Evolutionary conservation across 2,888 invertebrate genomes (phyloP).

Genomic region (Cantharis rustica): DNA sequence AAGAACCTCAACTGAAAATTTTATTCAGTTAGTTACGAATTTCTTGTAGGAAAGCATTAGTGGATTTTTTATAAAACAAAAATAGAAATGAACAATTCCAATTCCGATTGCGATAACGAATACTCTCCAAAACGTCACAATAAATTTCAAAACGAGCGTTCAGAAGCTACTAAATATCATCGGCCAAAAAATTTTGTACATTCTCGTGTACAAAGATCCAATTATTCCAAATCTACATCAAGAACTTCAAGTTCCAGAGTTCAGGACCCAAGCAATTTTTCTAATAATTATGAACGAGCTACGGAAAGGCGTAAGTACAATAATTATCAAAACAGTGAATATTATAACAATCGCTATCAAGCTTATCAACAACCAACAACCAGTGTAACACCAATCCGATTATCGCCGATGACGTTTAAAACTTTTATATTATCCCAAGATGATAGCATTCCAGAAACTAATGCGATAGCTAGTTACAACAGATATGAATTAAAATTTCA

Average conservation of each 20-base stretch:
- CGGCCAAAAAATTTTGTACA: conserved; percentile 73
- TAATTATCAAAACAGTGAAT: conserved; percentile 49
- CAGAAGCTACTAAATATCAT: conserved; percentile 64
- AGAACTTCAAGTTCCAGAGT: conserved; percentile 81
- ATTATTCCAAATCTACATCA: conserved; percentile 77
- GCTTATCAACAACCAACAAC: conserved; percentile 51
- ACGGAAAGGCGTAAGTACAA: conserved; percentile 72
- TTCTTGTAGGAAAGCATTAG: no score
- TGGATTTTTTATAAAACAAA: no score
- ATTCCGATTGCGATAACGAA: conserved; percentile 97
- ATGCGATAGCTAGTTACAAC: conserved; percentile 94
- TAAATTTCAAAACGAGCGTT: conserved; percentile 93
- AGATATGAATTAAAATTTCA: conserved; percentile 98
- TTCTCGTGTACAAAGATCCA: conserved; percentile 78
- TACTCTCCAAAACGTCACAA: conserved; percentile 94
- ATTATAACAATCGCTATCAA: conserved; percentile 53
- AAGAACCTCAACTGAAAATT: no score
- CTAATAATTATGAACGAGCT: conserved; percentile 66
- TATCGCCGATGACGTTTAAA: conserved; percentile 96
- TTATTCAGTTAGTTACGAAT: no score
- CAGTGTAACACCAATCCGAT: conserved; percentile 75
- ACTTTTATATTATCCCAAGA: conserved; percentile 97
- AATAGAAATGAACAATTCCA: no score
- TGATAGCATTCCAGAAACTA: conserved; percentile 96
- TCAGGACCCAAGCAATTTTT: conserved; percentile 68